Base-by-base conservation (phyloP, 2,797 vertebrate genomes). In the Phylloscopus collybita region DNA sequence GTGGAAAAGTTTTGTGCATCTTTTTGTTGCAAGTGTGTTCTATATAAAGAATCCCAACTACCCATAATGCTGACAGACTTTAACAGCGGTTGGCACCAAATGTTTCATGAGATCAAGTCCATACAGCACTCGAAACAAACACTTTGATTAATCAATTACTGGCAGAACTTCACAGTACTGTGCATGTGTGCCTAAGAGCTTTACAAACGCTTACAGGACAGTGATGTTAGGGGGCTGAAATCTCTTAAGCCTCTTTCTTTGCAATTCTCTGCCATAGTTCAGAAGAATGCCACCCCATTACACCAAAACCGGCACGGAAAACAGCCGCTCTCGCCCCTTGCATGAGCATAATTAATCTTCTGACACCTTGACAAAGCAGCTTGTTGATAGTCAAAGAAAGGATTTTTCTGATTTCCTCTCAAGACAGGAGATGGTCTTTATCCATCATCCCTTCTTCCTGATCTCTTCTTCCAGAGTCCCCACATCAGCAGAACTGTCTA, bases 361-460 rank as follows among this genome's bases (percentile, higher is more conserved):
- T 99, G 99, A 98, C 98, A 98, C 97, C 92, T 94, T 91, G 97
- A 99, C 99, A 99, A 99, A 99, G 98, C 98, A 97, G 97, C 97
- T 98, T 98, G 98, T 98, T 98, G 98, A 97, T 81, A 97, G 98
- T 93, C 96, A 85, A 96, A 98, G 97, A 98, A 98, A 98, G 97
- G 97, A 97, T 95, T 98, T 98, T 98, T 97, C 97, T 92, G 97
- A 98, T 98, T 99, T 99, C 99, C 99, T 99, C 97, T 96, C 92
- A 79, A 96, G 97, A 97, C 97, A 98, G 98, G 98, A 97, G 98
- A 98, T 98, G 98, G 98, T 98, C 98, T 98, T 98, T 98, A 98
- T 99, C 98, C 98, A 98, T 99, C 99, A 99, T 98, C 97, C 98
- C 95, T 96, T 98, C 98, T 99, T 99, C 98, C 98, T 99, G 98